Percentiles rank a stretch among this genome's conserved stretches.
Conservation (phyloP, 2,113 vertebrate species). For the Seriola quinqueradiata region DNA sequence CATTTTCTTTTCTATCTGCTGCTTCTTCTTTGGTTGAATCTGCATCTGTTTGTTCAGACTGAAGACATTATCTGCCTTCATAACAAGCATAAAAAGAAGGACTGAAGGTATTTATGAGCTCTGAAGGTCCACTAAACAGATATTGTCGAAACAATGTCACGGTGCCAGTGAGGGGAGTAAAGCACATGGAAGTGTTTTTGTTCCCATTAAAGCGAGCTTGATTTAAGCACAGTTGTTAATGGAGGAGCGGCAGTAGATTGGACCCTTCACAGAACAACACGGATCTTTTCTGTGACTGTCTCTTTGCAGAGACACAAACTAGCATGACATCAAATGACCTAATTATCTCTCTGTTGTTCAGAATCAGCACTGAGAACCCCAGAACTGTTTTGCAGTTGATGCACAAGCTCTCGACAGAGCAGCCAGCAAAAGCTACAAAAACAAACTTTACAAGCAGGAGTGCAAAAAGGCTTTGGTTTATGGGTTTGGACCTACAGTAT, state of each 20-base stretch:
- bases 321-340: slow-evolving; percentile 60
- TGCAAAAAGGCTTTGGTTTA: slow-evolving; percentile 12
- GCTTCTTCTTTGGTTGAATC: background rate
- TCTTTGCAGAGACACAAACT: slow-evolving; percentile 49
- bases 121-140: slow-evolving; percentile 37
- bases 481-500: background rate
- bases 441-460: slow-evolving; percentile 16
- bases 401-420: background rate
- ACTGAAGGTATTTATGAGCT: slow-evolving; percentile 21
- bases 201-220: slow-evolving; percentile 52
- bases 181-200: slow-evolving; percentile 57
- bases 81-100: slow-evolving; percentile 12
- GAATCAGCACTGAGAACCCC: slow-evolving; percentile 4
- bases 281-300: slow-evolving; percentile 24
- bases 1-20: background rate
- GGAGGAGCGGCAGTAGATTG: slow-evolving; percentile 35
- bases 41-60: slow-evolving; percentile 5
- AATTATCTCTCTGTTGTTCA: slow-evolving; percentile 55
- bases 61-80: slow-evolving; percentile 13
- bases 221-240: slow-evolving; percentile 43
- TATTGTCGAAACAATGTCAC: slow-evolving; percentile 37
- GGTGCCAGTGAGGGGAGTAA: slow-evolving; percentile 30
- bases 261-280: slow-evolving; percentile 20
- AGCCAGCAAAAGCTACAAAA: slow-evolving; percentile 28
- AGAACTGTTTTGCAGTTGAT: slow-evolving; percentile 14